Evolutionary conservation across 92 coral and sea anemone species (phyloP).

Genomic region (Galaxea fascicularis): DNA sequence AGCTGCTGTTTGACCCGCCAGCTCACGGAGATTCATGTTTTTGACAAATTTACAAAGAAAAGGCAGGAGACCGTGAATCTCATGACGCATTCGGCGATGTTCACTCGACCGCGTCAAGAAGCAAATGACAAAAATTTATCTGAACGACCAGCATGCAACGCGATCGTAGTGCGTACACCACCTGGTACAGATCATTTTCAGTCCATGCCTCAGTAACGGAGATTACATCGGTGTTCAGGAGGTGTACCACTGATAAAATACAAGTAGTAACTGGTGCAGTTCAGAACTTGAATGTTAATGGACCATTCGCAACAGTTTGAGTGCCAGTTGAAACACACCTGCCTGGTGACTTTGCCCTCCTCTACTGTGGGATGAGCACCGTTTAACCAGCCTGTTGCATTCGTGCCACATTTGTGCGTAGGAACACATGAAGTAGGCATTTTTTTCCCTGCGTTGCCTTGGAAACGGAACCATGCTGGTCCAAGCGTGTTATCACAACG

Average conservation of each 20-base stretch:
- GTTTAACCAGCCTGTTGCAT: constrained; percentile 45
- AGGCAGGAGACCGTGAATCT: no score
- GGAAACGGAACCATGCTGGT: constrained; percentile 37
- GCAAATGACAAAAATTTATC: no score
- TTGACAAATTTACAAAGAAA: no score
- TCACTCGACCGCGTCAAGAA: no score
- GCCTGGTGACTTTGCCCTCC: constrained; percentile 25
- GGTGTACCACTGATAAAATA: constrained; percentile 20
- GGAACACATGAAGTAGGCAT: constrained; percentile 22
- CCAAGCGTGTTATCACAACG: not conserved
- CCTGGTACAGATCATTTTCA: not conserved
- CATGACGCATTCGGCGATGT: no score
- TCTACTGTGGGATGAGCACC: constrained; percentile 24
- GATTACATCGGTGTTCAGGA: constrained; percentile 3
- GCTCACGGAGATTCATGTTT: no score
- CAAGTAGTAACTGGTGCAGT: constrained; percentile 27
- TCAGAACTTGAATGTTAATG: constrained; percentile 20
- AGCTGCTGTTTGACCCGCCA: no score
- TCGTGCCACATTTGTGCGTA: constrained; percentile 24
- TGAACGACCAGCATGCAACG: no score
- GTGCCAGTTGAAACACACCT: constrained; percentile 11
- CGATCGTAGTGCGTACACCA: no score
- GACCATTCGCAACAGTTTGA: constrained; percentile 23
- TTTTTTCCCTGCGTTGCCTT: constrained; percentile 28
- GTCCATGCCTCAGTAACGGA: constrained; percentile 40